These are phyloP conservation scores for Megalopta genalis DNA, from an alignment of 1,140 invertebrate genomes.

Conservation along the genomic window DNA sequence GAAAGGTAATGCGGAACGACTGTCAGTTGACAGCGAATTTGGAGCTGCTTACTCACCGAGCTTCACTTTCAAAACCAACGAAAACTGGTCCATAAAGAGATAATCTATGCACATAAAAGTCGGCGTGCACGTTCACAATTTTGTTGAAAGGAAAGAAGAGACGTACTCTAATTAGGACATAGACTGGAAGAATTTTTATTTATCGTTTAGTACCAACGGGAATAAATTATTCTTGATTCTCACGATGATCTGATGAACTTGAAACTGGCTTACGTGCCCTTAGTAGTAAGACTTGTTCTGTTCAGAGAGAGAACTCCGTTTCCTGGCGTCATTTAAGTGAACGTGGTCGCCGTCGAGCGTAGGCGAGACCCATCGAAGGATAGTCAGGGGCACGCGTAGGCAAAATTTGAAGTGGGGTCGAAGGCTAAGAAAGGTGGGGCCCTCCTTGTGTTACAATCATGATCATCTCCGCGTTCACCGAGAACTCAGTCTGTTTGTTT, in stretches of 20 bases:
- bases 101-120: too few relatives aligned
- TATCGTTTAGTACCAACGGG: not conserved
- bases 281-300: not conserved
- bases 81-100: not conserved
- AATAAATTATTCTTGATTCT: not conserved
- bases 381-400: constrained; percentile 56
- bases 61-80: not conserved
- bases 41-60: constrained; percentile 44
- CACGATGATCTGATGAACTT: not conserved
- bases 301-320: not conserved
- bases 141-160: too few relatives aligned
- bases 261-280: not conserved
- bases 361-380: constrained; percentile 47
- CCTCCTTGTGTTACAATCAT: constrained; percentile 18
- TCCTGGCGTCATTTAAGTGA: not conserved
- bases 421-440: constrained; percentile 42
- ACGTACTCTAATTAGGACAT: too few relatives aligned
- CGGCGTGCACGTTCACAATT: too few relatives aligned
- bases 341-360: not conserved
- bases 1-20: constrained; percentile 34
- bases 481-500: constrained; percentile 27
- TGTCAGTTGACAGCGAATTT: not conserved
- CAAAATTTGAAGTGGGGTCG: constrained; percentile 46
- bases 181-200: not conserved
- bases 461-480: constrained; percentile 28